Evolutionary conservation across 2,113 vertebrate species (phyloP).

Genomic region (Centropus unirufus): DNA sequence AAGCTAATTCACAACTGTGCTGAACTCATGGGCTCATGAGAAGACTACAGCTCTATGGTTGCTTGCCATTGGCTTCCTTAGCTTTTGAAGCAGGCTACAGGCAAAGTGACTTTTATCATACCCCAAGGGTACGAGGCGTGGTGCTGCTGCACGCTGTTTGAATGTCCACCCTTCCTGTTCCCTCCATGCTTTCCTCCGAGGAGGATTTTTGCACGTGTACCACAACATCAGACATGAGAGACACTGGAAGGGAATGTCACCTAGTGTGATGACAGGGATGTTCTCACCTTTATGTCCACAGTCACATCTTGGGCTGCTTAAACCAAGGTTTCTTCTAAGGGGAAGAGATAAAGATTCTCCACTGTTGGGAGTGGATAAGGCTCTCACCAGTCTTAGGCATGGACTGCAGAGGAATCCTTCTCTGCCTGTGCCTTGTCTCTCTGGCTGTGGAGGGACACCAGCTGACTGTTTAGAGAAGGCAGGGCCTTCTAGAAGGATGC

Average conservation of each 20-base stretch:
- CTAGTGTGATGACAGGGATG: neutral
- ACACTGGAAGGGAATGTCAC: neutral
- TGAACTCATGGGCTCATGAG: neutral
- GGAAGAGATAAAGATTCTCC: neutral
- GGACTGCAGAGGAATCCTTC: neutral
- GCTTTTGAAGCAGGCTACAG: neutral
- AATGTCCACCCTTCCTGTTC: neutral
- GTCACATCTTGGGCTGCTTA: neutral
- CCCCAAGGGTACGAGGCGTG: accelerated
- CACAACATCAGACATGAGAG: neutral
- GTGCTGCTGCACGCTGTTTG: neutral
- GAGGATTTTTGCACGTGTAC: neutral
- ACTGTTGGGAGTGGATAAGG: neutral
- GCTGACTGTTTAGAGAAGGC: neutral
- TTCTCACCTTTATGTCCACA: neutral
- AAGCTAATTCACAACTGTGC: neutral
- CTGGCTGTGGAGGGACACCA: neutral
- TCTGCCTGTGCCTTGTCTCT: neutral
- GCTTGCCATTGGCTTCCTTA: neutral
- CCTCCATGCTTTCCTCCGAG: neutral
- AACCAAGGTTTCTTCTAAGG: neutral
- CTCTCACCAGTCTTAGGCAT: neutral
- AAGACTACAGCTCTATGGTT: neutral
- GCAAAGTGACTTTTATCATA: neutral
- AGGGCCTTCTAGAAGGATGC: neutral